Evolutionary conservation across 2,888 invertebrate species (phyloP).

Genomic region (Tromatobia lineatoria): DNA sequence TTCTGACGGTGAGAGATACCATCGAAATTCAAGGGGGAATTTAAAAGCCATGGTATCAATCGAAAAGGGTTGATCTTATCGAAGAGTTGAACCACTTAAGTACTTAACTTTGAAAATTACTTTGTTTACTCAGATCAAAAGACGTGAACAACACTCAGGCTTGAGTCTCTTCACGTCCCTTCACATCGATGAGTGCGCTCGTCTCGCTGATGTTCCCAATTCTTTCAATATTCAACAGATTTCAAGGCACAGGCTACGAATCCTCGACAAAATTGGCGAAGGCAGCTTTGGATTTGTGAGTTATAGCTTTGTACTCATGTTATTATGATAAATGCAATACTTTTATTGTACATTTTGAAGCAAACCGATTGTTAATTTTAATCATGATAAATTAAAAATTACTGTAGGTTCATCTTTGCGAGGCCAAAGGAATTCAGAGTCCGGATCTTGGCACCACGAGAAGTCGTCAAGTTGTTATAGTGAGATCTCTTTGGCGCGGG

Average conservation of each 20-base stretch:
- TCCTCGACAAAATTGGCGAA: slow-evolving; percentile 94
- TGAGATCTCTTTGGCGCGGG: slow-evolving; percentile 92
- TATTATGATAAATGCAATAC: neutral
- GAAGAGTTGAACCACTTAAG: neutral
- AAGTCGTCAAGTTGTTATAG: slow-evolving; percentile 91
- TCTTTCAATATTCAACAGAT: slow-evolving; percentile 86
- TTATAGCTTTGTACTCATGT: slow-evolving; percentile 16
- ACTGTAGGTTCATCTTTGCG: slow-evolving; percentile 90
- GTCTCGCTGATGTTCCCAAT: slow-evolving; percentile 76
- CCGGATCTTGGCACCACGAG: slow-evolving; percentile 86
- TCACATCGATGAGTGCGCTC: slow-evolving; percentile 89
- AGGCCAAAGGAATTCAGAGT: slow-evolving; percentile 91
- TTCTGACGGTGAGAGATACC: slow-evolving; percentile 87
- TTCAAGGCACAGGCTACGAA: slow-evolving; percentile 93
- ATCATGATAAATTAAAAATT: neutral
- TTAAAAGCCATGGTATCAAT: neutral
- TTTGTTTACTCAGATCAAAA: slow-evolving; percentile 86
- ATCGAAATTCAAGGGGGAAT: slow-evolving; percentile 12
- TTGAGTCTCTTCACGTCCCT: slow-evolving; percentile 91
- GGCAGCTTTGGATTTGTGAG: slow-evolving; percentile 95
- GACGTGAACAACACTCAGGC: slow-evolving; percentile 89
- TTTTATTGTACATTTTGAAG: too few species aligned
- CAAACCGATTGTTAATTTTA: neutral
- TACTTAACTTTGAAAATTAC: slow-evolving; percentile 86
- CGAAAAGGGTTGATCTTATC: slow-evolving; percentile 9